Percentiles rank a stretch among this genome's conserved stretches.
These are phyloP conservation scores for Atrichornis clamosus DNA, from an alignment of 2,113 vertebrate species.

Conservation along the genomic window DNA sequence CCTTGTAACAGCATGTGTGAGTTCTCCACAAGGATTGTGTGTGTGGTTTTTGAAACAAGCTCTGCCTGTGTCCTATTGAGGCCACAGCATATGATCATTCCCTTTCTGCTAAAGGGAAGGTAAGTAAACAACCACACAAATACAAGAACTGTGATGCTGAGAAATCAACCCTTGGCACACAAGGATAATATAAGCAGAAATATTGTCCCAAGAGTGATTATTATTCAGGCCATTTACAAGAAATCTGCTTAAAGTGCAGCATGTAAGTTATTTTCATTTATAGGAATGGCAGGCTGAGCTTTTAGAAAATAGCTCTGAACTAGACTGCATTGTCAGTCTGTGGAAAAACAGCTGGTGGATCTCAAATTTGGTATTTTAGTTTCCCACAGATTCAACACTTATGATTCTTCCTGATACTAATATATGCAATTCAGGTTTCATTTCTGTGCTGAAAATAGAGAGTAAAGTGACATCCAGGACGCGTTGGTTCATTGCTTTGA, in stretches of 20 bases:
- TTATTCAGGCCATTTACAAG: constrained; percentile 1
- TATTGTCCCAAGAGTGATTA: not conserved
- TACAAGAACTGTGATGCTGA: not conserved
- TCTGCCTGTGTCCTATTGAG: not conserved
- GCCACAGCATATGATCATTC: not conserved
- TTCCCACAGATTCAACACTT: not conserved
- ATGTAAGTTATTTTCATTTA: not conserved
- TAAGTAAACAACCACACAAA: not conserved
- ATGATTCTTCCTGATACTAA: not conserved
- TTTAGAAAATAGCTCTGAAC: not conserved
- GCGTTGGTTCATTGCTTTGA: not conserved
- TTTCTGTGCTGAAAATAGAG: not conserved
- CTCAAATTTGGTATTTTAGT: not conserved
- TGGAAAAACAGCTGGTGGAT: not conserved
- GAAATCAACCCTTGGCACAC: not conserved
- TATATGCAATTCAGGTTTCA: not conserved
- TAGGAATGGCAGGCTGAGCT: not conserved
- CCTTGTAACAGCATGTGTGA: not conserved
- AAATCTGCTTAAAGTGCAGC: not conserved
- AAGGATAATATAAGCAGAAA: not conserved
- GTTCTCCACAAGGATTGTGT: not conserved
- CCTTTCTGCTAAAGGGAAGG: not conserved
- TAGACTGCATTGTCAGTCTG: not conserved
- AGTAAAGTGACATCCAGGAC: not conserved
- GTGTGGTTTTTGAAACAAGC: not conserved